Conservation (phyloP, 2,113 vertebrate genomes). For the Myotis lucifugus region DNA sequence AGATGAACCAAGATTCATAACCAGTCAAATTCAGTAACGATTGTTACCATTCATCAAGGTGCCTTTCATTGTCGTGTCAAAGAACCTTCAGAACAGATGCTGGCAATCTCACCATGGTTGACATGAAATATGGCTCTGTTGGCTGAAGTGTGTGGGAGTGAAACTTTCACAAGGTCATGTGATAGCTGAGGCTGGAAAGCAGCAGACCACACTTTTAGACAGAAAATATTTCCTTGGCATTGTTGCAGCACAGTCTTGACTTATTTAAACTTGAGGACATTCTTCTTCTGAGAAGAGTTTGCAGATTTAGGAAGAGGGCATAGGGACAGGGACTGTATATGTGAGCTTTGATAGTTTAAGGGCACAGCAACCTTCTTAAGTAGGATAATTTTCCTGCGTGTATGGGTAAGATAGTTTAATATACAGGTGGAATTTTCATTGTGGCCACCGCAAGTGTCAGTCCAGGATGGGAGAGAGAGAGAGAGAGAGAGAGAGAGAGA, state of each 20-base stretch:
- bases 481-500: not conserved
- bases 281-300: slow-evolving; percentile 21
- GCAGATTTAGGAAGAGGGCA: not conserved
- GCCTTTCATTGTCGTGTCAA: not conserved
- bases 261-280: not conserved
- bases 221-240: slow-evolving; percentile 36
- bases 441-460: not conserved
- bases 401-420: not conserved
- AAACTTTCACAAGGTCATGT: not conserved
- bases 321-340: not conserved
- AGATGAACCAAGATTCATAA: not conserved
- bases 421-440: not conserved
- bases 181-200: slow-evolving; percentile 11
- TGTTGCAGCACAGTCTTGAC: not conserved
- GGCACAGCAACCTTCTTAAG: not conserved
- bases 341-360: not conserved
- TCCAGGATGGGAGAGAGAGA: not conserved
- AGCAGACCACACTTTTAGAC: not conserved
- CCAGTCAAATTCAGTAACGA: not conserved
- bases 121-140: not conserved
- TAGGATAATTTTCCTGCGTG: not conserved
- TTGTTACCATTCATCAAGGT: not conserved
- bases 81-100: not conserved
- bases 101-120: not conserved
- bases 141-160: not conserved